Evolutionary conservation across 2,797 vertebrate species (phyloP), one percentile per base, ranked within the genome.

Genomic region (Sebastes vulpes): DNA sequence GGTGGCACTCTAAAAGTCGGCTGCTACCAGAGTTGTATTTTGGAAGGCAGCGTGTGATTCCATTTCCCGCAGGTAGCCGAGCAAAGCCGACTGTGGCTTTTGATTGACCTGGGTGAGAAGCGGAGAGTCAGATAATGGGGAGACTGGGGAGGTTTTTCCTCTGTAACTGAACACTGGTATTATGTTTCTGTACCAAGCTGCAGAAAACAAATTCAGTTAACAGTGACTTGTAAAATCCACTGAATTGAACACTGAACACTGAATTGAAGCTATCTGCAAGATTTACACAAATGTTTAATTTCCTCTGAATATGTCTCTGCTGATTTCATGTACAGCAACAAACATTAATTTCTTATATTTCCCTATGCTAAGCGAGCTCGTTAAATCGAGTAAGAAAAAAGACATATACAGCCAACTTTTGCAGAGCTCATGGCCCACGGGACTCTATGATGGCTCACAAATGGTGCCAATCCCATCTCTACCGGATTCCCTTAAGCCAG

Each of bases 381-480:
- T 92, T 86, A 92, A 82, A 81, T 42, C 38, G 4, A 52, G 60
- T 10, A 2, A 54, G 65, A 57, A 69, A 79, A 68, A 35, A 61
- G 9, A 29, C 38, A 74, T 29, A 72, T 54, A 31, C 14, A 52
- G 61, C 25, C 12, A 73, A 89, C 75, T 79, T 78, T 65, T 74
- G 48, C 61, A 46, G 52, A 63, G 56, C 38, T 46, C 8, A 25
- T 65, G 63, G 75, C 74, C 71, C 82, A 48, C 3, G 50, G 83
- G 90, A 93, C 14, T 67, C 54, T 14, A 60, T 81, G 31, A 85
- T 70, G 81, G 58, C 82, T 81, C 63, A 73, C 78, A 89, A 83
- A 77, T 75, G 50, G 52, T 77, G 66, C 79, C 63, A 72, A 86
- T 86, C 84, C 60, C 78, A 80, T 80, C 82, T 83, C 66, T 64